Evolutionary conservation across 92 coral and sea anemone genomes (phyloP), one percentile per base, ranked within the genome.

Genomic region (Bergia sp.): DNA sequence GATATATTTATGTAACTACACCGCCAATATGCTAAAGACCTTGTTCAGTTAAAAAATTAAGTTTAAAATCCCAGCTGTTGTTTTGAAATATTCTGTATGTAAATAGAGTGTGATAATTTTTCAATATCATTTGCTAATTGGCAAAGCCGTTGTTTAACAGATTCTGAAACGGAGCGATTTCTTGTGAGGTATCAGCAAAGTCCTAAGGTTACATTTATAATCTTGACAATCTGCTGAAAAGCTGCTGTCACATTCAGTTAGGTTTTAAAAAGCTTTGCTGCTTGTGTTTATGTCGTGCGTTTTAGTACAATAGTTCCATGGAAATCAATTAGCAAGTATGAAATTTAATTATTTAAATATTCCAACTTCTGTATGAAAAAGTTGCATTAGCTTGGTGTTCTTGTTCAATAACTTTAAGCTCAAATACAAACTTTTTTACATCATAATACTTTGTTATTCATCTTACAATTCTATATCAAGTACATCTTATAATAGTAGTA

Each of bases 71-170:
- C 65, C 44, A 84, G 64, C 44, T 69, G 87, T 84, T 67, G 78
- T 84, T 43, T 84, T 45, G 69, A 47, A 36, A 82, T 12, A 7
- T 20, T 16, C 45, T 42, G 42, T 84, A 18, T 71, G 66, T 47
- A 84, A 84, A 45, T 44, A 73, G 44, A 84, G 64, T 43, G 64
- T 43, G 55, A n/a, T 72, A 44, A 71, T 21, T 23, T 83, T 69
- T 73, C 61, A 71, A 11, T 44, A 37, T 23, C 87, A 72, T 53
- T 84, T 45, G 67, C 64, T 71, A 84, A 84, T 71, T 69, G 72
- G 78, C 49, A 41, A 18, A 16, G 58, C 57, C 39, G 64, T 66
- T 84, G 55, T 71, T 84, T 84, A 49, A 44, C 69, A 16, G 29
- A 61, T 18, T 0, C 69, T 61, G 69, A 61, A 61, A 61, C 69